Conservation (phyloP, 2,888 invertebrate genomes). For the Abrostola triplasia region DNA sequence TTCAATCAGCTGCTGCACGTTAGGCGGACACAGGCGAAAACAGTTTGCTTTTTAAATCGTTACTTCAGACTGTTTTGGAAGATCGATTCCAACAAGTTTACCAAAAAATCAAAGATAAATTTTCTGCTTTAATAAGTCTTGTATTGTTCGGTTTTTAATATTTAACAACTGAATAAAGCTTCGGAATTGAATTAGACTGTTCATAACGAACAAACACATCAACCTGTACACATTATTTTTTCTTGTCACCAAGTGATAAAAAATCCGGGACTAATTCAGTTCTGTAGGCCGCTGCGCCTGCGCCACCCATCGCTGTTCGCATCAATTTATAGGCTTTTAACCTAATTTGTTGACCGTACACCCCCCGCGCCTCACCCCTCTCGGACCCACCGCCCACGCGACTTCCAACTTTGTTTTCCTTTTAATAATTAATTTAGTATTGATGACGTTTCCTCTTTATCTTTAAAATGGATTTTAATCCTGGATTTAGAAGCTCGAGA, state of each 20-base stretch:
- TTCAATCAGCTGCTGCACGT: no score
- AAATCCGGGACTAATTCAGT: constrained; percentile 84
- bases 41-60: no score
- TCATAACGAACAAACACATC: constrained; percentile 47
- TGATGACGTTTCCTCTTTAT: constrained; percentile 67
- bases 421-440: constrained; percentile 75
- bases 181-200: constrained; percentile 1
- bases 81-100: no score
- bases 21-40: no score
- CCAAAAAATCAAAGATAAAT: no score
- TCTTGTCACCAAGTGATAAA: constrained; percentile 85
- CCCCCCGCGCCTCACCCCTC: constrained; percentile 45
- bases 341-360: constrained; percentile 83
- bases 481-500: constrained; percentile 70
- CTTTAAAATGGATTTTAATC: constrained; percentile 69
- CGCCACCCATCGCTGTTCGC: constrained; percentile 85
- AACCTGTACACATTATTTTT: constrained; percentile 76
- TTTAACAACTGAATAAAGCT: background rate
- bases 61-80: no score
- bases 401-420: constrained; percentile 62
- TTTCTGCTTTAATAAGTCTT: no score
- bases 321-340: constrained; percentile 88
- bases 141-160: background rate
- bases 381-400: constrained; percentile 70
- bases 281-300: constrained; percentile 76